A percentile compares a stretch with the other conserved stretches of the same genome.
phyloP scores from a whole-genome alignment of 2,797 vertebrate genomes.

The Poeciliopsis presidionis region DNA sequence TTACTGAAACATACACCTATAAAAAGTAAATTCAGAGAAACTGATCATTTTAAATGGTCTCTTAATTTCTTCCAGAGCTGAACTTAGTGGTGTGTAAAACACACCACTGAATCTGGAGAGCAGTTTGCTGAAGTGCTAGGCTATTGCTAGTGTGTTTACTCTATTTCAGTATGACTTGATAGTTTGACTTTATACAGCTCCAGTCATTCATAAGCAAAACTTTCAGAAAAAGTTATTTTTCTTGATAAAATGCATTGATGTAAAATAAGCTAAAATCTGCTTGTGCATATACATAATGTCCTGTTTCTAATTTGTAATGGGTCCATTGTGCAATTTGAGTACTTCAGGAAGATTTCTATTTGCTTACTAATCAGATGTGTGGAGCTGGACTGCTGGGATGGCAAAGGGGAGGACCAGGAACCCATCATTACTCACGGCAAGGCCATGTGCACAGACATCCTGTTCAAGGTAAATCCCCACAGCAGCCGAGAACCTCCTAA shows the following conservation, averaged over 20 bases:
- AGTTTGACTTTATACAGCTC: not conserved
- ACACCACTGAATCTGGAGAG: not conserved
- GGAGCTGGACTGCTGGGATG: constrained; percentile 98
- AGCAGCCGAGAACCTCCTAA: too few species aligned
- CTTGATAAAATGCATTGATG: not conserved
- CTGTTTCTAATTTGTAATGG: not conserved
- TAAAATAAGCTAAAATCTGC: not conserved
- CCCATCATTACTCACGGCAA: constrained; percentile 99
- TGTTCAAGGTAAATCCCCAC: constrained; percentile 89
- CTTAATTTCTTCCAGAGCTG: too few species aligned
- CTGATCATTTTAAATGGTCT: too few species aligned
- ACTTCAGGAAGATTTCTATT: constrained; percentile 11
- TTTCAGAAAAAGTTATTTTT: not conserved
- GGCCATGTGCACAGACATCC: constrained; percentile 99
- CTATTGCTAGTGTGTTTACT: not conserved
- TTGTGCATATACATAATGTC: not conserved
- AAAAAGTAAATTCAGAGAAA: too few species aligned
- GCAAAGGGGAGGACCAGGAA: constrained; percentile 98
- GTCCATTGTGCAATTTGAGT: not conserved
- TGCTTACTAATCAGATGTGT: constrained; percentile 85
- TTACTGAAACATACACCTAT: too few species aligned
- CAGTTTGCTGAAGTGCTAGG: not conserved
- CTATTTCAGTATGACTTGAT: not conserved
- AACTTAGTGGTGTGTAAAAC: not conserved
- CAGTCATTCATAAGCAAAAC: not conserved